phyloP scores from a whole-genome alignment of 2,113 vertebrate genomes.

The Etia nguti region DNA sequence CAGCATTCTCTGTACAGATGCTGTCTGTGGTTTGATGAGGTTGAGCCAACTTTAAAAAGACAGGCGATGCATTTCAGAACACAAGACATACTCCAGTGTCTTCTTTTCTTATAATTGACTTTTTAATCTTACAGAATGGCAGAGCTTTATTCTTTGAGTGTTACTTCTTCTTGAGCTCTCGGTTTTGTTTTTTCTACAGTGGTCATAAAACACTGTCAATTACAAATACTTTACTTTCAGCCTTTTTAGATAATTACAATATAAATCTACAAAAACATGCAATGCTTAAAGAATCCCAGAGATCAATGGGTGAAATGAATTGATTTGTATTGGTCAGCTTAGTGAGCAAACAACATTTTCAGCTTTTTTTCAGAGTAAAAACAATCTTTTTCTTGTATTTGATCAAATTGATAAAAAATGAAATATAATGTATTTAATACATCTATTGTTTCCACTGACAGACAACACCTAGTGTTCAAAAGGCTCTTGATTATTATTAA shows the following conservation, averaged over 20 bases:
- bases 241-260: not conserved
- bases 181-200: not conserved
- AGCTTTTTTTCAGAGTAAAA: not conserved
- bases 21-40: not conserved
- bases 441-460: not conserved
- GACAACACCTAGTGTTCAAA: not conserved
- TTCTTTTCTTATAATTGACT: not conserved
- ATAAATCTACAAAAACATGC: accelerated
- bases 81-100: not conserved
- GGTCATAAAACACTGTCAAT: not conserved
- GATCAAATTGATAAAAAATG: not conserved
- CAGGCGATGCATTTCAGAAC: not conserved
- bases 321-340: not conserved
- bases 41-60: not conserved
- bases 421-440: not conserved
- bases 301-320: not conserved
- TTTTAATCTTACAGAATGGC: not conserved
- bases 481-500: no score
- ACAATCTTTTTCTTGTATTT: not conserved
- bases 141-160: not conserved
- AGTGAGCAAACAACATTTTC: not conserved
- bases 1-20: not conserved
- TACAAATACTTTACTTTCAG: not conserved
- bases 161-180: not conserved
- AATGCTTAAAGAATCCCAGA: not conserved